phyloP scores from a whole-genome alignment of 2,888 invertebrate species.

The Drosophila anomelani region DNA sequence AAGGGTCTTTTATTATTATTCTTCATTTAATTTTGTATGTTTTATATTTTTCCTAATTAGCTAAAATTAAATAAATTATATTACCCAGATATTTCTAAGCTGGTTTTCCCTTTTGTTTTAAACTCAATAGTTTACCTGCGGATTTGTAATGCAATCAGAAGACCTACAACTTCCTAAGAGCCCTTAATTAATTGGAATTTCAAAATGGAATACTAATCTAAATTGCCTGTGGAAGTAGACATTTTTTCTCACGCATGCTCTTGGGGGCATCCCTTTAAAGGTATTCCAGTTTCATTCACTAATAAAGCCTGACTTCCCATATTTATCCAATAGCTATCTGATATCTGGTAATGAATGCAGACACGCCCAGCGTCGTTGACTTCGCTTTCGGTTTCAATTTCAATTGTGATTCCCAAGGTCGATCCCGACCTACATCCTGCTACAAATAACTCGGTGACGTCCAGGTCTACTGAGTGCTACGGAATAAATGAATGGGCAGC shows the following conservation, averaged over 20 bases:
- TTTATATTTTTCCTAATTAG: too few species aligned
- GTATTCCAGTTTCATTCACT: slow-evolving; percentile 3
- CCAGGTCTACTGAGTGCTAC: slow-evolving; percentile 25
- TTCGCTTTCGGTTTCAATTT: slow-evolving; percentile 50
- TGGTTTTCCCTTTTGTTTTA: background rate
- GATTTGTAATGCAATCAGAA: background rate
- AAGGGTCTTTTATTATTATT: rapidly evolving
- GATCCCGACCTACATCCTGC: slow-evolving; percentile 59
- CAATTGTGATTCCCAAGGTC: slow-evolving; percentile 50
- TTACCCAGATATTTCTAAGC: too few species aligned
- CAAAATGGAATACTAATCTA: background rate
- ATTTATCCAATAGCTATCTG: slow-evolving; percentile 4
- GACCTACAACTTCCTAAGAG: background rate
- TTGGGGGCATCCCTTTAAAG: background rate
- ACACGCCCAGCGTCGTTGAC: slow-evolving; percentile 37
- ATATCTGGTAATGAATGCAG: slow-evolving; percentile 23
- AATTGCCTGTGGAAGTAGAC: background rate
- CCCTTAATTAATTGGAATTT: background rate
- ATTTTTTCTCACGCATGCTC: background rate
- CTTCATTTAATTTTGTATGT: background rate
- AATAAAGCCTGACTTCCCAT: background rate
- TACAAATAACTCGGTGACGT: slow-evolving; percentile 63
- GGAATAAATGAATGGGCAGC: slow-evolving; percentile 25
- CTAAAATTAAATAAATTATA: background rate
- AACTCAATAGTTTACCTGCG: background rate